Percentiles rank a stretch among this genome's conserved stretches.
Conservation (phyloP, 2,888 invertebrate species). For the Dendrolimus pini region DNA sequence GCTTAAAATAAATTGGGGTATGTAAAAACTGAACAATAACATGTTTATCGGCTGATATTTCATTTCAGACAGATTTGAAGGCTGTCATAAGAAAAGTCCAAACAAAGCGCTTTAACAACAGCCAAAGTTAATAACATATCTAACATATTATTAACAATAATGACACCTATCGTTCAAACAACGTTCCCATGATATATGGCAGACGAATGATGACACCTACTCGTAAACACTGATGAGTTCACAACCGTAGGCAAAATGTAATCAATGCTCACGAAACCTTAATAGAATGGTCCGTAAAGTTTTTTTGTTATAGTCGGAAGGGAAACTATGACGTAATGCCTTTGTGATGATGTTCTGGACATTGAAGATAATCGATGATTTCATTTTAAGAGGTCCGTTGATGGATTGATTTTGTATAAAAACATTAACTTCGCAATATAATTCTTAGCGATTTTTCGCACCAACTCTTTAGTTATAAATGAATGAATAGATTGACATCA, state of each 20-base stretch:
- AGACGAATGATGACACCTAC: constrained; percentile 27
- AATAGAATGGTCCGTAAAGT: constrained; percentile 14
- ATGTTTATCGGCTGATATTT: too few relatives aligned
- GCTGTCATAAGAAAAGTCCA: too few relatives aligned
- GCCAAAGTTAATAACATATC: neutral
- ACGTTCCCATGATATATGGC: constrained; percentile 1
- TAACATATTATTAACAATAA: constrained; percentile 63
- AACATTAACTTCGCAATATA: too few relatives aligned
- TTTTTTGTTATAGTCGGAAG: constrained; percentile 8
- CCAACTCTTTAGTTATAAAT: too few relatives aligned
- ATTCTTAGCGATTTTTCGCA: too few relatives aligned
- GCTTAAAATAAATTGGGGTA: too few relatives aligned
- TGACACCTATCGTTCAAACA: constrained; percentile 38
- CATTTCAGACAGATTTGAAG: too few relatives aligned
- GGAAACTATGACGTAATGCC: constrained; percentile 5
- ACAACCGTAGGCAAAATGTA: constrained; percentile 9
- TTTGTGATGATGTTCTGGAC: constrained; percentile 4
- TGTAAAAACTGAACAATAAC: too few relatives aligned
- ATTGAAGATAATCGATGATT: constrained; percentile 9
- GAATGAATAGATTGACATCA: too few relatives aligned
- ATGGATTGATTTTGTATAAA: too few relatives aligned
- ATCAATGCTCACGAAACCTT: constrained; percentile 7
- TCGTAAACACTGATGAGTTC: constrained; percentile 34
- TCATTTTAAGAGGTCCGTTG: neutral
- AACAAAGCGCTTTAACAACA: too few relatives aligned